Conservation (phyloP, 2,797 vertebrate genomes). For the Toxotes lorentzi region DNA sequence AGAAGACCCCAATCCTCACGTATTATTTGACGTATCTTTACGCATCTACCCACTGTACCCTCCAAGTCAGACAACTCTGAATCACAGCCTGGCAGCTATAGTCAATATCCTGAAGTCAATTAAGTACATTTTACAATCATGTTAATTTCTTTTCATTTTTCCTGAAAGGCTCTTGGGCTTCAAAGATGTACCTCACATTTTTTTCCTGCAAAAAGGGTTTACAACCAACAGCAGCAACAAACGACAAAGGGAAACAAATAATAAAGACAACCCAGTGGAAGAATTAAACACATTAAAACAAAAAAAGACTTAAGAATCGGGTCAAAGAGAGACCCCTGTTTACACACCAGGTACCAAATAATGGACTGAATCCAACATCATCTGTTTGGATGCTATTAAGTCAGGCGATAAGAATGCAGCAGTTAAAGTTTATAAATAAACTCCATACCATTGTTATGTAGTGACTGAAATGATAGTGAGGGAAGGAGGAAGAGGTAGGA, state of each 20-base stretch:
- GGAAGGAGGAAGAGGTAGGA: conserved; percentile 38
- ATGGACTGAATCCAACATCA: conserved; percentile 33
- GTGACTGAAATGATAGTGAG: conserved; percentile 16
- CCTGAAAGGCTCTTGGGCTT: conserved; percentile 54
- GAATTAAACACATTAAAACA: conserved; percentile 31
- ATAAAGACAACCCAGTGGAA: conserved; percentile 40
- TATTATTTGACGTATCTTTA: background rate
- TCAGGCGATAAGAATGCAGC: conserved; percentile 38
- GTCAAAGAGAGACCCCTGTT: conserved; percentile 25
- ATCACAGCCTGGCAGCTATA: conserved; percentile 44
- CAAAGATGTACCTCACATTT: conserved; percentile 10
- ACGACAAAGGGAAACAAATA: conserved; percentile 10
- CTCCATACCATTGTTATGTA: conserved; percentile 14
- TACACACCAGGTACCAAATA: conserved; percentile 46
- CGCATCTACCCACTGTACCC: background rate
- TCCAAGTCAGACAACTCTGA: conserved; percentile 47
- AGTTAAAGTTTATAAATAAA: conserved; percentile 57
- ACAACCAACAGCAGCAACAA: conserved; percentile 28
- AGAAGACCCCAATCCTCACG: background rate
- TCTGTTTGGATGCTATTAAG: conserved; percentile 21
- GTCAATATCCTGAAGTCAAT: conserved; percentile 44
- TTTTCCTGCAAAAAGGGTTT: conserved; percentile 15
- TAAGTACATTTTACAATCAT: conserved; percentile 65
- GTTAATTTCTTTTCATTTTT: conserved; percentile 46
- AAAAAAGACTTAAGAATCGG: background rate